A percentile compares a stretch with the other conserved stretches of the same genome.
Evolutionary conservation across 1,140 invertebrate genomes (phyloP).

Genomic region (Ptiloglossa arizonensis): DNA sequence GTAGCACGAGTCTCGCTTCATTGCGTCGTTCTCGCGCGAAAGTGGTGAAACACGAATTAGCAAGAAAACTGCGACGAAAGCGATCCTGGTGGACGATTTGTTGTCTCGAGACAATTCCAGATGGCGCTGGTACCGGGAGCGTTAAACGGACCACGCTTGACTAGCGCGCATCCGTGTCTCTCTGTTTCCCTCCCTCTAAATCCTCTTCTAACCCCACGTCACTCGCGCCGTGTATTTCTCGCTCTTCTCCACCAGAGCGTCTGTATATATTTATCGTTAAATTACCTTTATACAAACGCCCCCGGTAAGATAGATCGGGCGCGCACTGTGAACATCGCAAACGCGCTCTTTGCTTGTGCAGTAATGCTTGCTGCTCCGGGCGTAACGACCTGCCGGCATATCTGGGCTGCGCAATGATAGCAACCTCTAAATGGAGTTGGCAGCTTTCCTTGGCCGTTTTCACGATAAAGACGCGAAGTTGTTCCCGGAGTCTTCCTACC

Average conservation of each 20-base stretch:
- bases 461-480: constrained; percentile 59
- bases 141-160: background rate
- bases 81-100: background rate
- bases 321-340: constrained; percentile 24
- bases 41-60: background rate
- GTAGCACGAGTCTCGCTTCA: too few relatives aligned
- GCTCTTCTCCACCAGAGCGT: background rate
- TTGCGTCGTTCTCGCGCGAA: background rate
- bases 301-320: constrained; percentile 50
- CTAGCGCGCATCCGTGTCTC: background rate
- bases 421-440: constrained; percentile 52
- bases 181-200: background rate
- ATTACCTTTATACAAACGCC: constrained; percentile 54
- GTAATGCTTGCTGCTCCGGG: constrained; percentile 23
- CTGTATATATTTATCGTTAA: constrained; percentile 52
- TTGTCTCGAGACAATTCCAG: background rate
- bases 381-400: constrained; percentile 55
- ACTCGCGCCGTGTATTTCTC: background rate
- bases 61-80: background rate
- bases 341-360: constrained; percentile 28
- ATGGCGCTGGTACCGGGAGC: constrained; percentile 7
- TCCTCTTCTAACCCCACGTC: too few relatives aligned
- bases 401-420: constrained; percentile 58
- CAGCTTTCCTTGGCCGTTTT: constrained; percentile 51
- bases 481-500: constrained; percentile 24